These are phyloP conservation scores for Crepidodera aurea DNA, from an alignment of 2,888 invertebrate genomes.

Conservation along the genomic window DNA sequence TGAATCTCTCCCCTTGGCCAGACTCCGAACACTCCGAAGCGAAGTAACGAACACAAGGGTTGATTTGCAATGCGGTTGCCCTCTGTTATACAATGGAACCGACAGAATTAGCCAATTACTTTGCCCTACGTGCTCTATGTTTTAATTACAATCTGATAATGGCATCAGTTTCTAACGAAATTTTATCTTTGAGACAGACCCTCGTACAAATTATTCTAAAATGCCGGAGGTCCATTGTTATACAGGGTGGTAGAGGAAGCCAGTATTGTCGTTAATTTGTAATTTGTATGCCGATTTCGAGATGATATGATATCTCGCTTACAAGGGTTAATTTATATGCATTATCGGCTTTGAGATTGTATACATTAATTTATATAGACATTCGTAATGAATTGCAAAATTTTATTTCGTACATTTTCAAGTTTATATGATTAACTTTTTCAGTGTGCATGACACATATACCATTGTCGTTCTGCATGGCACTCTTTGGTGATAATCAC, in stretches of 20 bases:
- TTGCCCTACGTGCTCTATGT: slow-evolving; percentile 59
- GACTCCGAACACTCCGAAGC: slow-evolving; percentile 33
- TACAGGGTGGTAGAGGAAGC: not conserved
- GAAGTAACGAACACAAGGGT: slow-evolving; percentile 56
- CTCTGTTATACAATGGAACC: slow-evolving; percentile 61
- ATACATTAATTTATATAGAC: too few species aligned
- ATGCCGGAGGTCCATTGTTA: slow-evolving; percentile 10
- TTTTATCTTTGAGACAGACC: slow-evolving; percentile 40
- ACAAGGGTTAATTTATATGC: slow-evolving; percentile 7
- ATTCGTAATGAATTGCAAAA: too few species aligned
- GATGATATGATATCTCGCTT: not conserved
- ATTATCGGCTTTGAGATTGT: not conserved
- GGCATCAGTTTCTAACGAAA: slow-evolving; percentile 49
- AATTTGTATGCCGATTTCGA: not conserved
- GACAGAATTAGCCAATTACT: slow-evolving; percentile 62
- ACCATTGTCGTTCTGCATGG: too few species aligned
- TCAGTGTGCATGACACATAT: too few species aligned
- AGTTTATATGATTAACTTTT: too few species aligned
- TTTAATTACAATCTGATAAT: slow-evolving; percentile 63
- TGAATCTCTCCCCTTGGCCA: not conserved
- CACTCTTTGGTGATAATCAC: too few species aligned
- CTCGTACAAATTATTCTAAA: slow-evolving; percentile 32
- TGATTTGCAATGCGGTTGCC: slow-evolving; percentile 62
- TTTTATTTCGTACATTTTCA: too few species aligned
- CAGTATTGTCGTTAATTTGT: not conserved